Conservation (phyloP, 92 coral and sea anemone genomes). For the Blastomussa wellsi region DNA sequence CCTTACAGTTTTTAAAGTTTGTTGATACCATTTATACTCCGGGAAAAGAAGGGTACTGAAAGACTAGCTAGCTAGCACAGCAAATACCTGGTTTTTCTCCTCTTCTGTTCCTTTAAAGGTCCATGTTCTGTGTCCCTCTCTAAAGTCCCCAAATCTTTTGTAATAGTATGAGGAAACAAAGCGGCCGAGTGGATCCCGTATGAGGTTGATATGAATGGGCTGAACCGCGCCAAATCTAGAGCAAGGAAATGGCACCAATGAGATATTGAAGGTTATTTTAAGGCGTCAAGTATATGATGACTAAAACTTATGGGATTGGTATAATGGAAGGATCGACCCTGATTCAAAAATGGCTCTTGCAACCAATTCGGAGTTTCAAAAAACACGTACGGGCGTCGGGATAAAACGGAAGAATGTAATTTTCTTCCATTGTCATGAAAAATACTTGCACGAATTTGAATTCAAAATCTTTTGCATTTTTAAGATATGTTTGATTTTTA, state of each 20-base stretch:
- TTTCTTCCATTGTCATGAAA: too few relatives aligned
- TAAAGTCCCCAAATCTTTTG: slow-evolving; percentile 80
- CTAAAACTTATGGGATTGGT: neutral
- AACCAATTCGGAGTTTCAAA: too few relatives aligned
- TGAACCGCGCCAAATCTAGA: slow-evolving; percentile 76
- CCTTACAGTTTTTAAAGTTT: too few relatives aligned
- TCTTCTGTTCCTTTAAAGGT: slow-evolving; percentile 52
- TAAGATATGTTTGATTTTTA: too few relatives aligned
- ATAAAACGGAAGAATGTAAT: too few relatives aligned
- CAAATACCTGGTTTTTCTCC: slow-evolving; percentile 53
- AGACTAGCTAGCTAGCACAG: neutral
- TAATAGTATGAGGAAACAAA: slow-evolving; percentile 82
- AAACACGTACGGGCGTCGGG: too few relatives aligned
- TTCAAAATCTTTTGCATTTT: too few relatives aligned
- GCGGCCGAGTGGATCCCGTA: slow-evolving; percentile 89
- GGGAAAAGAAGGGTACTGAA: too few relatives aligned
- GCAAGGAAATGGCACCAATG: neutral
- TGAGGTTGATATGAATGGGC: slow-evolving; percentile 81
- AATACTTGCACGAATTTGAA: too few relatives aligned
- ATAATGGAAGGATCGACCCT: neutral
- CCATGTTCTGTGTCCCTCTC: slow-evolving; percentile 54
- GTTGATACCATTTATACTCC: too few relatives aligned
- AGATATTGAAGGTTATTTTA: neutral
- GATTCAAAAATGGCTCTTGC: too few relatives aligned
- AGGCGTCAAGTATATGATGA: neutral